Base-by-base conservation (phyloP, 1,140 invertebrate genomes). In the Rhynchophorus ferrugineus region DNA sequence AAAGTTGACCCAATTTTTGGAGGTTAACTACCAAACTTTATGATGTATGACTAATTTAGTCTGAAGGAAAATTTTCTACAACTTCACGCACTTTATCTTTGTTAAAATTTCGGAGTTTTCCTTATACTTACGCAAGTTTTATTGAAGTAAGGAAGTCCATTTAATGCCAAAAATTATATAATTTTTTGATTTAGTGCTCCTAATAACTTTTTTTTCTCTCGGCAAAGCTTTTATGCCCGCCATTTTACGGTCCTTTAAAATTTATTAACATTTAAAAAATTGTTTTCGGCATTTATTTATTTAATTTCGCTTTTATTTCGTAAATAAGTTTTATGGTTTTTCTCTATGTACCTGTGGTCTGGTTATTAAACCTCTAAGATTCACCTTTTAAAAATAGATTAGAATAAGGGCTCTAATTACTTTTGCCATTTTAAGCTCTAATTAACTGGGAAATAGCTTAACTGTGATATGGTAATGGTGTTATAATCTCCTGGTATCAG, bases 81-180 rank as follows among this genome's bases (percentile, higher is more conserved):
- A 48, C 36, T 48, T 38, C 17, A 48, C 45, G 45, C 45, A 48
- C 45, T 48, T 48, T 48, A 39, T 48, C 45, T 48, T 48, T 48
- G 45, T 48, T 48, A 38, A 36, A 38, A 48, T 38, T 39, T 48
- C 20, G 36, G 45, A 22, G 34, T 48, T 41, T 41, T 41, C 38
- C 38, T 3, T 21, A 18, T 48, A 48, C 45, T 48, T 38, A 47
- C 45, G 45, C 45, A 48, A 48, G 45, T 48, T 48, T 39, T 48
- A 39, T 48, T 20, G 36, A 24, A 48, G 19, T 48, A 17, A 7
- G 29, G 29, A 46, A 46, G 14, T 35, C 36, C 29, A 35, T 46
- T 46, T 46, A 8, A 20, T 35, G 44, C 17, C 24, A 20, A 46
- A n/a, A 46, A 46, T 19, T 46, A 20, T 18, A 1, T 34, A 36